Evolutionary conservation across 2,888 invertebrate genomes (phyloP).

Genomic region (Elgonia sp.): DNA sequence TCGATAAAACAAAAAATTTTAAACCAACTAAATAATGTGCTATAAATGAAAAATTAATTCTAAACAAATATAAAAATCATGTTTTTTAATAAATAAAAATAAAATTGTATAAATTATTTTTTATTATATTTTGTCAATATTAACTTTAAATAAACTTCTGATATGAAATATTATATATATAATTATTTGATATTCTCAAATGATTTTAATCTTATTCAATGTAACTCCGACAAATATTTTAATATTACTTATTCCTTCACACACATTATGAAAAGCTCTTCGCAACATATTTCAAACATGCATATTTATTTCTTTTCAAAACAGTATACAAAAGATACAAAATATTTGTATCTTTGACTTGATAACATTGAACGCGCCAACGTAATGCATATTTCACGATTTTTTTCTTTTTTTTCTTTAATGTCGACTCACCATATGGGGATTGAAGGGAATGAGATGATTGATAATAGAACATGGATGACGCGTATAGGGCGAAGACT

Average conservation of each 20-base stretch:
- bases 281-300: conserved; percentile 20
- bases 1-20: no score
- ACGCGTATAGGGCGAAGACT: conserved; percentile 52
- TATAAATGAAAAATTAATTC: no score
- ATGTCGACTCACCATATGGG: conserved; percentile 58
- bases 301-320: conserved; percentile 37
- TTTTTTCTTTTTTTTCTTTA: conserved; percentile 48
- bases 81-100: no score
- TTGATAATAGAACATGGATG: conserved; percentile 58
- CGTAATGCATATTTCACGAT: conserved; percentile 61
- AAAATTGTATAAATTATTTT: no score
- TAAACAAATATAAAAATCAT: no score
- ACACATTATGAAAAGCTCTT: conserved; percentile 1
- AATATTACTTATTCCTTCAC: background rate
- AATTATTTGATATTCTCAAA: no score
- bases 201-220: no score
- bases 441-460: conserved; percentile 61
- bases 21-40: no score
- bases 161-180: no score
- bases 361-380: conserved; percentile 47
- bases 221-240: no score
- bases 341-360: conserved; percentile 56
- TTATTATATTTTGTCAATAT: no score
- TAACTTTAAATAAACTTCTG: no score
- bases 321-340: conserved; percentile 29